These are phyloP conservation scores for Zosterops japonicus DNA, from an alignment of 2,113 vertebrate species.

Conservation along the genomic window DNA sequence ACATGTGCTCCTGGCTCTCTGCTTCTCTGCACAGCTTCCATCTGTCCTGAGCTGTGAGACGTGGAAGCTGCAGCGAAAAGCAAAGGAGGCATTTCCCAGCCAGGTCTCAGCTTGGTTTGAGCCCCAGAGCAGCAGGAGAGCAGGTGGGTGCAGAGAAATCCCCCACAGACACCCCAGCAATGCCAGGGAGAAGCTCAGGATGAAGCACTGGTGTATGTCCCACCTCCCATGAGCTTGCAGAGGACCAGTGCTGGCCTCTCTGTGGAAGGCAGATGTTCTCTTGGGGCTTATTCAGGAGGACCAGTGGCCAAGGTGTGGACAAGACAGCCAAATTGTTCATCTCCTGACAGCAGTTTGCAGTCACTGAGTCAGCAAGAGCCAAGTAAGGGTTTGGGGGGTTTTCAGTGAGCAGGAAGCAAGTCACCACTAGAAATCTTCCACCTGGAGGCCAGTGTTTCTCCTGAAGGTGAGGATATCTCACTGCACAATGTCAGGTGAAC, in stretches of 20 bases:
- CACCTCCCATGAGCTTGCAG: background rate
- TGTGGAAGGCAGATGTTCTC: background rate
- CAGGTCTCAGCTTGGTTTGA: accelerated
- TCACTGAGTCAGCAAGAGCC: background rate
- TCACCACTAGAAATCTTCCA: background rate
- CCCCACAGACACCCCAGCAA: background rate
- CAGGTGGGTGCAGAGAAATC: background rate
- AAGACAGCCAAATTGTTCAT: background rate
- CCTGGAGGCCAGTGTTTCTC: background rate
- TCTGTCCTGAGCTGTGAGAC: accelerated
- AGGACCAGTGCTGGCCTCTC: background rate
- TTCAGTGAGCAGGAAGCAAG: background rate
- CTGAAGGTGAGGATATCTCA: background rate
- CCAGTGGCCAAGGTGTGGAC: background rate
- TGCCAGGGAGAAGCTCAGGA: background rate
- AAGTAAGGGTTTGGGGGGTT: background rate
- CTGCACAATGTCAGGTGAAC: background rate
- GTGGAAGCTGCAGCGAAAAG: background rate
- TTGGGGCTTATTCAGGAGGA: background rate
- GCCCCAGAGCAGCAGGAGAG: background rate
- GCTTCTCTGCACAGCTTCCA: background rate
- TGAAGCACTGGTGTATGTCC: accelerated
- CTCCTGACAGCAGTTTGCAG: background rate
- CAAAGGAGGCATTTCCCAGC: background rate
- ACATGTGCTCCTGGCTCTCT: background rate